phyloP scores from a whole-genome alignment of 2,113 vertebrate species.

The Sinocyclocheilus rhinocerous region DNA sequence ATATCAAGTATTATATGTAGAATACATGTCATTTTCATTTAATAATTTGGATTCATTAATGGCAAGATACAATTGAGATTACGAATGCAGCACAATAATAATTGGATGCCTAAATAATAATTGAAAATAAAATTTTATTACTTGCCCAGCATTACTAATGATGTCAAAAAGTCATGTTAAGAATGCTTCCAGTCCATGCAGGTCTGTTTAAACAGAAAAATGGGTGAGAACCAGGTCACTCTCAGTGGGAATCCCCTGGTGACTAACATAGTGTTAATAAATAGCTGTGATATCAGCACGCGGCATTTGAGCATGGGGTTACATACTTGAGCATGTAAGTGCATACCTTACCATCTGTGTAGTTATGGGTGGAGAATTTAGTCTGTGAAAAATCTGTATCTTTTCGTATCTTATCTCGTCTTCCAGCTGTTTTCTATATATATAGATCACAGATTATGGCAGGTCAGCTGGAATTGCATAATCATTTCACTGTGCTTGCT shows the following conservation, averaged over 20 bases:
- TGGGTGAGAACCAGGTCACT: conserved; percentile 43
- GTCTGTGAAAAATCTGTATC: neutral
- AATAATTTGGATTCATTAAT: neutral
- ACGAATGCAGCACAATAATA: neutral
- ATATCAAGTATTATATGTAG: neutral
- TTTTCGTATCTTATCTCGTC: neutral
- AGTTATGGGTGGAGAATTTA: neutral
- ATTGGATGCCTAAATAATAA: no score
- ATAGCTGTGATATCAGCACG: conserved; percentile 40
- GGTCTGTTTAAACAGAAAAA: conserved; percentile 66
- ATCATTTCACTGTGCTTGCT: neutral
- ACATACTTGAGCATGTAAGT: conserved; percentile 28
- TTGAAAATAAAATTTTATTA: neutral
- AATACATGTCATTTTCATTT: neutral
- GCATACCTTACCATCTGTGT: conserved; percentile 15
- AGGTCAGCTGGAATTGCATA: neutral
- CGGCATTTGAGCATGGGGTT: conserved; percentile 38
- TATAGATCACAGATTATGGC: neutral
- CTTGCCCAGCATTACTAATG: neutral
- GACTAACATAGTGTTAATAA: conserved; percentile 48
- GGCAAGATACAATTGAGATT: neutral
- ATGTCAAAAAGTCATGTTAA: neutral
- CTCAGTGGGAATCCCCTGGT: conserved; percentile 61
- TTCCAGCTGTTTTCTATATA: neutral
- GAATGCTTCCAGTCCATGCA: neutral